Evolutionary conservation across 2,888 invertebrate genomes (phyloP).

Genomic region (Leucoma salicis): DNA sequence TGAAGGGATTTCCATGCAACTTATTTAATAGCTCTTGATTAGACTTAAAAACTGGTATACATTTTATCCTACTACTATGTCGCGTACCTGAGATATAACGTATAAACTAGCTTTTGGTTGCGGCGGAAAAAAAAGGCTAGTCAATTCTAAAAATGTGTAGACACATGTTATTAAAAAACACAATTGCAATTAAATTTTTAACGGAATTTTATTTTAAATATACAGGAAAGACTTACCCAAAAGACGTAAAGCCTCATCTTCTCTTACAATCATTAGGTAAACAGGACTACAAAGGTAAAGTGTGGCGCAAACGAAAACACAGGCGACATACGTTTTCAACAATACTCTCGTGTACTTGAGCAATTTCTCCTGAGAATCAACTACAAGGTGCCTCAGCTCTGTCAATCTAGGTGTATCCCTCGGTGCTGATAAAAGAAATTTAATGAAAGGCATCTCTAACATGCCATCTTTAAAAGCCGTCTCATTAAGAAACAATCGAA

Average conservation of each 20-base stretch:
- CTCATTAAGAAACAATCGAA: constrained; percentile 55
- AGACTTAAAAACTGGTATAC: too few relatives aligned
- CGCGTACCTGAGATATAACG: too few relatives aligned
- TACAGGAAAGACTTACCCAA: constrained; percentile 48
- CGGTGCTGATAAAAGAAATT: constrained; percentile 30
- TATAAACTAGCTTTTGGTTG: too few relatives aligned
- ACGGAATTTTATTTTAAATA: too few relatives aligned
- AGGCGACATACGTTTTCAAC: constrained; percentile 51
- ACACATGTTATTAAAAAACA: too few relatives aligned
- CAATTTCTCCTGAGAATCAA: constrained; percentile 49
- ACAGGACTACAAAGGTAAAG: constrained; percentile 62
- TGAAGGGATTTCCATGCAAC: too few relatives aligned
- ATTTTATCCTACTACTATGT: too few relatives aligned
- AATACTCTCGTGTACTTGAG: constrained; percentile 49
- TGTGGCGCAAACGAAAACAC: constrained; percentile 53
- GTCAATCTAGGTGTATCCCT: constrained; percentile 35
- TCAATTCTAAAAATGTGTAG: too few relatives aligned
- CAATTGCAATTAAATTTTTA: too few relatives aligned
- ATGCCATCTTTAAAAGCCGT: constrained; percentile 58
- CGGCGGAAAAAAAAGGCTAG: too few relatives aligned
- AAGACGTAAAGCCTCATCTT: constrained; percentile 54
- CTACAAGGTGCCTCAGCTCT: constrained; percentile 52
- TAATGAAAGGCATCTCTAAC: constrained; percentile 57
- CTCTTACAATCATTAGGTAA: constrained; percentile 49
- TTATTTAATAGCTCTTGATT: too few relatives aligned